phyloP scores from a whole-genome alignment of 1,140 invertebrate genomes.

The Andricus grossulariae region DNA sequence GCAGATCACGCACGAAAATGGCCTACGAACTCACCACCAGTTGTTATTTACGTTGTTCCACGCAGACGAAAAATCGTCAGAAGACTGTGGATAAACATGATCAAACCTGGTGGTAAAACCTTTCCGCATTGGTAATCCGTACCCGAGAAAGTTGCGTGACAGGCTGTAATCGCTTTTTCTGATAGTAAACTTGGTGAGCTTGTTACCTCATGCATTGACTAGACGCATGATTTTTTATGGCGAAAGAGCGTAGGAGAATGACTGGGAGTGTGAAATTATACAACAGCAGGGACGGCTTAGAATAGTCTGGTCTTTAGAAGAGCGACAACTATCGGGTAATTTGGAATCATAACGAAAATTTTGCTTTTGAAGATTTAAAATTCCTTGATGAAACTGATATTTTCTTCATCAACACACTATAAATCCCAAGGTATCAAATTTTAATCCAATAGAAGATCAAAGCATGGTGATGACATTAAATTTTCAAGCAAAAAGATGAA shows the following conservation, averaged over 20 bases:
- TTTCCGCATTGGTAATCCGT: conserved; percentile 50
- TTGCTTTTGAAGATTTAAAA: no score
- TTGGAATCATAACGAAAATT: no score
- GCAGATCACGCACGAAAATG: background rate
- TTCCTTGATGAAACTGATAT: no score
- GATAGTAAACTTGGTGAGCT: conserved; percentile 8
- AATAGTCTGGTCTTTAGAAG: background rate
- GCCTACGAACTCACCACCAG: background rate
- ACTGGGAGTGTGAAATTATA: background rate
- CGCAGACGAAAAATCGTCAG: background rate
- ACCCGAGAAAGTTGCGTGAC: conserved; percentile 56
- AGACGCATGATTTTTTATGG: background rate
- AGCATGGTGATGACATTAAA: no score
- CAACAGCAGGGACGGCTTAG: background rate
- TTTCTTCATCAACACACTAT: no score
- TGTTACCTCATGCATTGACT: conserved; percentile 12
- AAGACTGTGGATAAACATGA: background rate
- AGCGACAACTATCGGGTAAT: background rate
- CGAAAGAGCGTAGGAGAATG: background rate
- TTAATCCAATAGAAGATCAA: no score
- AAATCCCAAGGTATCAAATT: no score
- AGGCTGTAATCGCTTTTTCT: conserved; percentile 44
- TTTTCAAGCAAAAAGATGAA: no score
- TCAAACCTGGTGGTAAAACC: conserved; percentile 5
- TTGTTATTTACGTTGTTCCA: background rate